Evolutionary conservation across 2,888 invertebrate genomes (phyloP).

Genomic region (Drosophila affinis): DNA sequence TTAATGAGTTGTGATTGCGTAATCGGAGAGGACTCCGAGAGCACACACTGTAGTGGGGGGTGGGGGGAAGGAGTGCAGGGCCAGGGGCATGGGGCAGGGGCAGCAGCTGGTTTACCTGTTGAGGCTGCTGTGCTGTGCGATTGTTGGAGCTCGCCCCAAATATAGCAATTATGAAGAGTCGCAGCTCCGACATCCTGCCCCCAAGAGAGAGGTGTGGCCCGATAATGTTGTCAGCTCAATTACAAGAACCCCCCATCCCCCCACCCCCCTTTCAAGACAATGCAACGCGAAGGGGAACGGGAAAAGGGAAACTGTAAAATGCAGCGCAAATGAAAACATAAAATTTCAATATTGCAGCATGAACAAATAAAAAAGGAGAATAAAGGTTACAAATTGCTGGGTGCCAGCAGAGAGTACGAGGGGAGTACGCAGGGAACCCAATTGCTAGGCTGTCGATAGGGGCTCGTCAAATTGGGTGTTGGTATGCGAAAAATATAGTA

Average conservation of each 20-base stretch:
- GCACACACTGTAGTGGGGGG: neutral
- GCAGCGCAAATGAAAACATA: constrained; percentile 17
- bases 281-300: no score
- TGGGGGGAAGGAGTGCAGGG: constrained; percentile 10
- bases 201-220: constrained; percentile 25
- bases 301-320: constrained; percentile 1
- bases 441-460: no score
- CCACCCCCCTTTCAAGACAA: no score
- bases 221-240: constrained; percentile 50
- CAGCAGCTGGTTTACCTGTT: constrained; percentile 21
- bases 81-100: no score
- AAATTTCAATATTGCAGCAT: constrained; percentile 18
- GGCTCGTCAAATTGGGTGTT: neutral
- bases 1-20: constrained; percentile 70
- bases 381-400: neutral
- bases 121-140: neutral
- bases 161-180: neutral
- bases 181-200: neutral
- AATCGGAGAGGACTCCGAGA: constrained; percentile 37
- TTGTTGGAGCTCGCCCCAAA: neutral
- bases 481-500: no score
- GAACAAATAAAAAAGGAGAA: neutral
- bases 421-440: no score
- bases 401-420: neutral
- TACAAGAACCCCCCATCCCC: constrained; percentile 8